Evolutionary conservation across 2,888 invertebrate genomes (phyloP).

Genomic region (Sceliomorpha sp.): DNA sequence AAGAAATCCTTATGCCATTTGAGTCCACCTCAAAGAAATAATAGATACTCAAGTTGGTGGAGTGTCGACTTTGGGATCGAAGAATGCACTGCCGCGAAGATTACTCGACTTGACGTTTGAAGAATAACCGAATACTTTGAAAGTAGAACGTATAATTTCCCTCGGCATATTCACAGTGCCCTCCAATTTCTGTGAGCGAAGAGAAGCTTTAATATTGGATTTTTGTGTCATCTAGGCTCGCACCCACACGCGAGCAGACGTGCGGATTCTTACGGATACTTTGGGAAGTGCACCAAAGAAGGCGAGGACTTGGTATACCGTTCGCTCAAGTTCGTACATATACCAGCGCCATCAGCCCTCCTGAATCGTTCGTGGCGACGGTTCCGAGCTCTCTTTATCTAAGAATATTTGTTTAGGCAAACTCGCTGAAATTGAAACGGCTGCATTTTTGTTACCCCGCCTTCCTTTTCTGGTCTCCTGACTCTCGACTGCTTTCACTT

Average conservation of each 20-base stretch:
- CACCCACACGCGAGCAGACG: constrained; percentile 32
- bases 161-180: constrained; percentile 17
- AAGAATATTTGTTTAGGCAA: constrained; percentile 69
- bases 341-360: constrained; percentile 60
- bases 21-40: constrained; percentile 7
- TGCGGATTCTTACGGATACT: constrained; percentile 13
- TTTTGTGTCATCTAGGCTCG: constrained; percentile 51
- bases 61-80: constrained; percentile 21
- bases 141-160: constrained; percentile 19
- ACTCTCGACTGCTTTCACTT: constrained; percentile 39
- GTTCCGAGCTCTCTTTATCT: constrained; percentile 63
- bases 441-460: constrained; percentile 60
- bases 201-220: constrained; percentile 58
- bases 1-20: constrained; percentile 5
- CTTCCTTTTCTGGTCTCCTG: constrained; percentile 37
- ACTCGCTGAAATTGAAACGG: constrained; percentile 66
- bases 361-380: constrained; percentile 58
- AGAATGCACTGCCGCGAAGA: constrained; percentile 8
- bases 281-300: constrained; percentile 11
- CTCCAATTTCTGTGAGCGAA: constrained; percentile 3
- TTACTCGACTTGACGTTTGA: constrained; percentile 24
- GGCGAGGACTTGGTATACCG: constrained; percentile 10
- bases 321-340: constrained; percentile 23
- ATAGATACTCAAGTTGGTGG: constrained; percentile 5
- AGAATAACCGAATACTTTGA: constrained; percentile 17